A percentile compares a stretch with the other conserved stretches of the same genome.
phyloP scores from a whole-genome alignment of 2,797 vertebrate species.

The Karalla daura region DNA sequence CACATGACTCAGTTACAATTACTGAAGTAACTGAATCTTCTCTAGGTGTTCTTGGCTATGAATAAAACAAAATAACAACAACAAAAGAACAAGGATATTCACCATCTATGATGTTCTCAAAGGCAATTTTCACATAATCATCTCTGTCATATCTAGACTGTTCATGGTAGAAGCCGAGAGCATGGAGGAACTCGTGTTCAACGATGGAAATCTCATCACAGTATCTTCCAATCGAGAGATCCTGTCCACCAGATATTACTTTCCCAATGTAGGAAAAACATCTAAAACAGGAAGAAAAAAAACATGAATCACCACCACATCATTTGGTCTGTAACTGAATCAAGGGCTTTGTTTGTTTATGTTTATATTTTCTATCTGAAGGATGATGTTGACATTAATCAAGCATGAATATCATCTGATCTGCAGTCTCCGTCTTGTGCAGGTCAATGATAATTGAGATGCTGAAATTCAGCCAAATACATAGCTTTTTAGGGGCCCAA shows the following conservation, averaged over 20 bases:
- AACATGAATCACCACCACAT: not conserved
- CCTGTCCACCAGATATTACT: rapidly evolving
- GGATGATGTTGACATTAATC: not conserved
- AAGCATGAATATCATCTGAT: not conserved
- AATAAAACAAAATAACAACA: too few species aligned
- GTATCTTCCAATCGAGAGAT: not conserved
- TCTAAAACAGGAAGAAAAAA: not conserved
- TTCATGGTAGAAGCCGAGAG: slow-evolving; percentile 91
- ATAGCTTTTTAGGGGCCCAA: not conserved
- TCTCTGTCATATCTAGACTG: slow-evolving; percentile 90
- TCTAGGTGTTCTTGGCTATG: not conserved
- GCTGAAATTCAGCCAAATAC: not conserved
- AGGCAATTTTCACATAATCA: slow-evolving; percentile 84
- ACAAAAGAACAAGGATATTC: not conserved
- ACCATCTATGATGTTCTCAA: slow-evolving; percentile 83
- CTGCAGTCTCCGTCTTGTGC: not conserved
- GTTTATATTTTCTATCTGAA: not conserved
- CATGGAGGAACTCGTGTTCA: slow-evolving; percentile 81
- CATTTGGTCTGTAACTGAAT: not conserved
- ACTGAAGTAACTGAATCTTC: too few species aligned
- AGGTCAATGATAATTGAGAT: not conserved
- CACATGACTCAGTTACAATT: too few species aligned
- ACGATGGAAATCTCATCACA: not conserved
- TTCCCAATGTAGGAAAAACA: not conserved
- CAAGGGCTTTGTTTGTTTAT: not conserved